Evolutionary conservation across 2,113 vertebrate genomes (phyloP), one percentile per base, ranked within the genome.

Genomic region (Mormoops blainvillei): DNA sequence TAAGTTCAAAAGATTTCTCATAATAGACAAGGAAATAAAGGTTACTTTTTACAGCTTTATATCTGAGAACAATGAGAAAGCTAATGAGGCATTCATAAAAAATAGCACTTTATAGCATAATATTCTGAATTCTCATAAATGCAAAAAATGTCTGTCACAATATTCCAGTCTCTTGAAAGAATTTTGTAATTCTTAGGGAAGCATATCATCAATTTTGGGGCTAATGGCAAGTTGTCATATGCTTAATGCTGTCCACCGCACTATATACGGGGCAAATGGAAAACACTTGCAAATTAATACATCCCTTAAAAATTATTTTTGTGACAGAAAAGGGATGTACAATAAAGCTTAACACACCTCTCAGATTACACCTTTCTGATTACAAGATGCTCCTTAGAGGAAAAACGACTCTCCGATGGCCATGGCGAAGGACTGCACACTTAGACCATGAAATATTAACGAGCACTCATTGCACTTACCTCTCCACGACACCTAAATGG

Each of bases 381-480:
- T 98, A 98, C 86, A 92, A 95, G 70, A 36, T 97, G 94, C 82
- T 98, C 96, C 98, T 98, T 94, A 94, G 81, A 96, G 97, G 95
- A 98, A 93, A 98, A 97, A 98, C 96, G 95, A 92, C 85, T 98
- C 86, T 92, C 97, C 97, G 96, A 98, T 97, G 96, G 87, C 95
- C 97, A 91, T 98, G 93, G 97, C 98, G 98, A 96, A 98, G 97
- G 93, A 94, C 96, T 94, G 94, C 94, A 97, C 80, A 96, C 93
- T 97, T 96, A 94, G 50, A 77, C 13, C 20, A 97, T 98, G 96
- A 98, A 98, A 98, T 98, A 98, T 98, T 98, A 98, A 98, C 98
- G 96, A 96, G 96, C 95, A 96, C 97, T 97, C 94, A 89, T 97
- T 94, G 92, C 88, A 97, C 87, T 98, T 97, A 89, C 2, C 20